phyloP scores from a whole-genome alignment of 2,888 invertebrate species.

The Conus canariensis region DNA sequence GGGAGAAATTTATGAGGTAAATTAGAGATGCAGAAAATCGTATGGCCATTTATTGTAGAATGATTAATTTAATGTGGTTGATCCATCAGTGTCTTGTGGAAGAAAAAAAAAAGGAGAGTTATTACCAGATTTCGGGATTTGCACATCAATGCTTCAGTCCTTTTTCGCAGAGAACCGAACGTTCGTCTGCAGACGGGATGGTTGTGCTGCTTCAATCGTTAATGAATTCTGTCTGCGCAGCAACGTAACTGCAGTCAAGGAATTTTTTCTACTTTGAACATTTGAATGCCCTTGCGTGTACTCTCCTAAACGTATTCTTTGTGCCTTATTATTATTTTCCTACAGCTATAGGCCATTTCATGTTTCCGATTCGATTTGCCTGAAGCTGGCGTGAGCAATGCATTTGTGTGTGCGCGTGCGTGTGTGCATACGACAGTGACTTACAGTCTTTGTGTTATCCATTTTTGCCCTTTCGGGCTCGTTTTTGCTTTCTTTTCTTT shows the following conservation, averaged over 20 bases:
- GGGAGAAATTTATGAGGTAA: neutral
- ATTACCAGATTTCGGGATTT: neutral
- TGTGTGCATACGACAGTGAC: too few relatives aligned
- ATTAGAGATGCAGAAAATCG: neutral
- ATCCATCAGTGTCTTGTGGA: neutral
- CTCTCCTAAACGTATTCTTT: too few relatives aligned
- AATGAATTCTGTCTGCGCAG: conserved; percentile 16
- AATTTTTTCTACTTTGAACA: neutral
- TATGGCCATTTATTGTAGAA: neutral
- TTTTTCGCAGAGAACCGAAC: neutral
- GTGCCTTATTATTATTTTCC: too few relatives aligned
- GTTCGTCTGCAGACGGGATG: neutral
- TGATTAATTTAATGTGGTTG: neutral
- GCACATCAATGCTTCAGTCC: neutral
- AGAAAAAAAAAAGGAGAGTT: neutral
- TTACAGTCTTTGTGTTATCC: too few relatives aligned
- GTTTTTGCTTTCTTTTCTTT: too few relatives aligned
- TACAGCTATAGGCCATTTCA: too few relatives aligned
- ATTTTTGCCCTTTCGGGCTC: too few relatives aligned
- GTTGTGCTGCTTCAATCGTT: neutral
- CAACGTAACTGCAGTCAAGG: neutral
- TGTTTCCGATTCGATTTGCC: too few relatives aligned
- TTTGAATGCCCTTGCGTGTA: too few relatives aligned
- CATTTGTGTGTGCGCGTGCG: too few relatives aligned
- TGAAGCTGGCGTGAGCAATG: too few relatives aligned